Evolutionary conservation across 2,797 vertebrate species (phyloP), one percentile per base, ranked within the genome.

Genomic region (Spondyliosoma cantharus): DNA sequence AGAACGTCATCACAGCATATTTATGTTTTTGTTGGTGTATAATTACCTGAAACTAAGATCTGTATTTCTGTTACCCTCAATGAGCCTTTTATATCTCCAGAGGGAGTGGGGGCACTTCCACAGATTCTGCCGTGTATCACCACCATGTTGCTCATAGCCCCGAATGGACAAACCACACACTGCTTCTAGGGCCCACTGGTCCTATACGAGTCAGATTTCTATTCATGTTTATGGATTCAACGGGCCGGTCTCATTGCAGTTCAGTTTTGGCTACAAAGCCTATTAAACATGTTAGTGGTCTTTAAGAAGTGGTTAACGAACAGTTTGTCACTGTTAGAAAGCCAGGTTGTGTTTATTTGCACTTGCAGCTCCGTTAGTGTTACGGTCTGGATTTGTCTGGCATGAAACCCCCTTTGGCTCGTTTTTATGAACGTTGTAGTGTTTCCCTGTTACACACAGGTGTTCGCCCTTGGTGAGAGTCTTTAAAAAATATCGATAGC

Each of bases 381-480:
- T 74, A 69, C 19, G 24, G 53, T 79, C 50, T 76, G 53, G 25
- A 58, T 79, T 84, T 71, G 58, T 74, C 74, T 32, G 73, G 76
- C 54, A 77, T 71, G 86, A 17, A 79, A 61, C 49, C 32, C 29
- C 37, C 32, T 61, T 68, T 78, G 85, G 80, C 62, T 50, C 25
- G 64, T 71, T 68, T 79, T 88, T 77, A 52, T 78, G 37, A 87
- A 90, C 70, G 82, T 67, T 68, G 69, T 63, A 70, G 71, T 48
- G 72, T 71, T 83, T 73, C 72, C 60, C 61, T 81, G 65, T 71
- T 75, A 83, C 62, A 83, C 84, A 83, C 89, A 93, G 89, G 90
- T 93, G 93, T 92, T 91, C 74, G 85, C 54, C 74, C 77, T 87
- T 74, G 75, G 86, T 90, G 83, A 82, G 72, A 16, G 37, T 82